Base-by-base conservation (phyloP, 2,888 invertebrate species). In the Eristalis pertinax region DNA sequence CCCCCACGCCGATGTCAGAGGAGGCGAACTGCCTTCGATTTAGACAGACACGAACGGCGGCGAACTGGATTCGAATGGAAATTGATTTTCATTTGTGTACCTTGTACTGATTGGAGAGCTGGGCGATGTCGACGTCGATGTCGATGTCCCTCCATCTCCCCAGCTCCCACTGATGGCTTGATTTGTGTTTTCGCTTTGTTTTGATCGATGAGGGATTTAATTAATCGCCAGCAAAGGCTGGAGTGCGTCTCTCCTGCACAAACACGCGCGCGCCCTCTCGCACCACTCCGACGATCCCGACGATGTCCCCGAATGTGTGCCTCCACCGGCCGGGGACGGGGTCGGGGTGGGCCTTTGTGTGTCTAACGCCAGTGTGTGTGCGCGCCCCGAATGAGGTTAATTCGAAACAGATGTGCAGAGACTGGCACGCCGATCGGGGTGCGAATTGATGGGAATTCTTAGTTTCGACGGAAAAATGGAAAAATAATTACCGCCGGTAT, bases 381-480 rank as follows among this genome's bases (percentile, higher is more conserved):
- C 65, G 15, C 65, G 15, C 24, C 70, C 24, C 60, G 60, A 78
- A 83, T 72, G 83, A 83, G 86, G 86, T 75, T 86, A 86, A 83
- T 83, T 83, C 26, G 83, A 86, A 83, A 75, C 86, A 86, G 86
- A 86, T 86, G 86, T 78, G 86, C 74, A 70, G 68, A 70, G 64
- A 8, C 50, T 50, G 50, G 78, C 50, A 58, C 64, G 32, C 62
- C n/a, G 26, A 68, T 64, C 22, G 80, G 62, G 35, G 50, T 43
- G 65, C 38, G 67, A 78, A 83, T 75, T 73, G 83, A 83, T 86
- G 78, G 70, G 78, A 74, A 70, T 70, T 83, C 78, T 72, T 63
- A 70, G 62, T 79, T 78, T 72, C 78, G 72, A 86, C 83, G 74
- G 86, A 58, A 86, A 86, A 68, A 75, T 86, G 74, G 86, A 58